phyloP scores from a whole-genome alignment of 1,140 invertebrate species.

The Megalonaias nervosa region DNA sequence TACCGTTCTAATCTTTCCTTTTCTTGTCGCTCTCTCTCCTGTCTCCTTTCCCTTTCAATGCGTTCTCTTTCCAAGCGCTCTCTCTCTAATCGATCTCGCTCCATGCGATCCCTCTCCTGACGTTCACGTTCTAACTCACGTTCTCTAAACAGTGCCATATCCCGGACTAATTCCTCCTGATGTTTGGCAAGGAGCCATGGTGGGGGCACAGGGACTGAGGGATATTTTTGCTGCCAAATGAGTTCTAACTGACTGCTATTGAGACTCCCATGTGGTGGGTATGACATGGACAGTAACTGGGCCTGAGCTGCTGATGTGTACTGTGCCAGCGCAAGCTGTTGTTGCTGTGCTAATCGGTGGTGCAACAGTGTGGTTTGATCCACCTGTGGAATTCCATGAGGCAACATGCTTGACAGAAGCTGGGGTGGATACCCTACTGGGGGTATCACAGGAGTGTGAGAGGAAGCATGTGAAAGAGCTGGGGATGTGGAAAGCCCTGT shows the following conservation, averaged over 20 bases:
- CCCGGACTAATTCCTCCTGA: conserved; percentile 62
- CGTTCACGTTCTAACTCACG: conserved; percentile 66
- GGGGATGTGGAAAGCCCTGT: conserved; percentile 39
- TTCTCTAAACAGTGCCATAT: conserved; percentile 72
- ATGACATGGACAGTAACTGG: conserved; percentile 39
- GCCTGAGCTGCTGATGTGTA: conserved; percentile 38
- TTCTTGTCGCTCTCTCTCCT: conserved; percentile 72
- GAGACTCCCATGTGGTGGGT: conserved; percentile 52
- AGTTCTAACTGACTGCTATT: conserved; percentile 64
- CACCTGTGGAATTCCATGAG: conserved; percentile 38
- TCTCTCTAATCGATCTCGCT: conserved; percentile 36
- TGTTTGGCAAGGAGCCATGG: conserved; percentile 63
- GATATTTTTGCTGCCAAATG: conserved; percentile 71
- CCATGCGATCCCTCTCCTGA: conserved; percentile 52
- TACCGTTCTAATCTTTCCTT: conserved; percentile 51
- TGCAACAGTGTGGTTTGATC: conserved; percentile 47
- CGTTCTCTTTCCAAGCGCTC: conserved; percentile 67
- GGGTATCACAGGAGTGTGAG: conserved; percentile 49
- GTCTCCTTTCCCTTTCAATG: conserved; percentile 68
- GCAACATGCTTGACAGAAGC: conserved; percentile 24
- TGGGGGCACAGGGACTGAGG: conserved; percentile 61
- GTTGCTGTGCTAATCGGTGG: conserved; percentile 56
- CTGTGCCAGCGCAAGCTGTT: conserved; percentile 47
- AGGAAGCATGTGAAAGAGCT: conserved; percentile 30
- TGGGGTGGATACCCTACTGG: conserved; percentile 41